Evolutionary conservation across 2,888 invertebrate genomes (phyloP).

Genomic region (Argyresthia goedartella): DNA sequence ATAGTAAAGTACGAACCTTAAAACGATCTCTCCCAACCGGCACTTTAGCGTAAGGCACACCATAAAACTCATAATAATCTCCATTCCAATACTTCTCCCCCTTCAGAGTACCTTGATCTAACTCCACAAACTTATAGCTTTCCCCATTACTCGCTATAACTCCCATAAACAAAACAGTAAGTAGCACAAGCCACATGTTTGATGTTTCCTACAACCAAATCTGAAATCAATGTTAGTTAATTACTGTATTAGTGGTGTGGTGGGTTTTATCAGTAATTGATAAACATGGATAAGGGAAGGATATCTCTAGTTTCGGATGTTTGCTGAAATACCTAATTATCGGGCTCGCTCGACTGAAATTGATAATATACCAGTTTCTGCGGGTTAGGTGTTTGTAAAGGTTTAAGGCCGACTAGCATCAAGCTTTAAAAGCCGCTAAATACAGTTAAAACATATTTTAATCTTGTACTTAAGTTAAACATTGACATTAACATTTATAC

Average conservation of each 20-base stretch:
- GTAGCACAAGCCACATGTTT: slow-evolving; percentile 26
- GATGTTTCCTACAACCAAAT: neutral
- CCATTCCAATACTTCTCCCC: slow-evolving; percentile 57
- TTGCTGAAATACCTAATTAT: too few relatives aligned
- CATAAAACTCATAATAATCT: slow-evolving; percentile 50
- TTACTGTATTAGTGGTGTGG: neutral
- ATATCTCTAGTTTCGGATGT: too few relatives aligned
- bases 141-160: slow-evolving; percentile 11
- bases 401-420: too few relatives aligned
- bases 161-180: slow-evolving; percentile 21
- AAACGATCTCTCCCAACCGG: slow-evolving; percentile 44
- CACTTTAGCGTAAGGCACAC: slow-evolving; percentile 45
- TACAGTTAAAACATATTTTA: too few relatives aligned
- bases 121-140: slow-evolving; percentile 21
- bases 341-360: too few relatives aligned
- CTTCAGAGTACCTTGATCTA: slow-evolving; percentile 37
- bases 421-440: too few relatives aligned
- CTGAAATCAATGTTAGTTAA: neutral
- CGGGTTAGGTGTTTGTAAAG: too few relatives aligned
- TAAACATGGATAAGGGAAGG: neutral
- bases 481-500: too few relatives aligned
- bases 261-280: neutral
- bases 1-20: slow-evolving; percentile 29
- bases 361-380: too few relatives aligned
- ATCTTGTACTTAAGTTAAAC: too few relatives aligned